Percentiles rank a stretch among this genome's conserved stretches.
phyloP scores from a whole-genome alignment of 2,797 vertebrate genomes.

The Basileuterus tristriatus region DNA sequence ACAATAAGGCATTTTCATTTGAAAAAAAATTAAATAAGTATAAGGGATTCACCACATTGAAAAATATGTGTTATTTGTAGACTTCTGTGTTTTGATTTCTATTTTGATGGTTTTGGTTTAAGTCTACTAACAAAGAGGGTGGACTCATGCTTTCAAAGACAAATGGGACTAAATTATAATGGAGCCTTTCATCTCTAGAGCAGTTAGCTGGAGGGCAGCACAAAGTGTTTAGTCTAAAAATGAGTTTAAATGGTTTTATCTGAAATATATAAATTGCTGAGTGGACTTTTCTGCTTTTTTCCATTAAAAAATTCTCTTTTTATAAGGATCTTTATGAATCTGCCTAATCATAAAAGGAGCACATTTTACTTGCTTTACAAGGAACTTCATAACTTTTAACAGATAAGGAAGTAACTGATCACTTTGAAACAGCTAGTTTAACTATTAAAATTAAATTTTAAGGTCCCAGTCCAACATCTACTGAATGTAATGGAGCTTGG shows the following conservation, averaged over 20 bases:
- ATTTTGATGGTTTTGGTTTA: neutral
- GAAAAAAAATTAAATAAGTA: neutral
- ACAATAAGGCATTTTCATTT: neutral
- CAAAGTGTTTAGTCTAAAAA: constrained; percentile 46
- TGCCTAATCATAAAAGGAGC: constrained; percentile 17
- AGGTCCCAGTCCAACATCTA: neutral
- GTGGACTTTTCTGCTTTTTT: neutral
- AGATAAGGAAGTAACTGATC: neutral
- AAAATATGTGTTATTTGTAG: neutral
- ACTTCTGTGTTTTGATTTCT: neutral
- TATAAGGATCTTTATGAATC: neutral
- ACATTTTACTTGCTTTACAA: neutral
- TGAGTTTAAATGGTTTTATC: constrained; percentile 10
- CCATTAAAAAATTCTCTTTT: neutral
- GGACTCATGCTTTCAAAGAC: neutral
- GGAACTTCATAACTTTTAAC: neutral
- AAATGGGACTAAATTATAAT: constrained; percentile 12
- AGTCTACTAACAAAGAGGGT: neutral
- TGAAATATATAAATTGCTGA: constrained; percentile 12
- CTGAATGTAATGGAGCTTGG: neutral
- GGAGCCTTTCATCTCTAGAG: constrained; percentile 21
- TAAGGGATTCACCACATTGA: neutral
- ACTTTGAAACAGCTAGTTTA: neutral
- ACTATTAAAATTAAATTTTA: constrained; percentile 15
- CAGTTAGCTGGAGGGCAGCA: constrained; percentile 15